These are phyloP conservation scores for Uria lomvia DNA, from an alignment of 2,113 vertebrate species.

Conservation along the genomic window DNA sequence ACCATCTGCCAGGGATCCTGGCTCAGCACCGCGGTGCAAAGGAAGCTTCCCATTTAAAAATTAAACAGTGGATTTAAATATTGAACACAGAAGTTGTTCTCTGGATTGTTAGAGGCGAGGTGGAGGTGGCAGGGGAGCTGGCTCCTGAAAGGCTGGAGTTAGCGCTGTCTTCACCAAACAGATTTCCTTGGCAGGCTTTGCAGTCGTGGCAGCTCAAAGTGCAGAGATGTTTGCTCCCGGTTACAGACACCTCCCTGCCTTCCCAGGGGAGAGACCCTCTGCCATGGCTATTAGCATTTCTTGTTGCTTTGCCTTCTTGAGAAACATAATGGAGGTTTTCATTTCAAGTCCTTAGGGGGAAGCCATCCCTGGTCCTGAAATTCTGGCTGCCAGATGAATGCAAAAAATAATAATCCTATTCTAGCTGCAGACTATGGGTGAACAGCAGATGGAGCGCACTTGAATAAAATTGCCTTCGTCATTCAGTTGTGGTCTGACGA, in stretches of 20 bases:
- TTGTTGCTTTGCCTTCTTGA: not conserved
- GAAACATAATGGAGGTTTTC: constrained; percentile 26
- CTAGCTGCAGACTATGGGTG: not conserved
- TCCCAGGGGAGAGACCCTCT: not conserved
- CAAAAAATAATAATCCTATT: constrained; percentile 10
- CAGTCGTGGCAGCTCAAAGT: not conserved
- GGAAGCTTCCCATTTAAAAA: constrained; percentile 30
- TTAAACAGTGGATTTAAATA: constrained; percentile 19
- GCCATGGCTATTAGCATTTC: not conserved
- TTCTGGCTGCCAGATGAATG: not conserved
- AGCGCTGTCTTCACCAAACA: not conserved
- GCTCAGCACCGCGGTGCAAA: not conserved
- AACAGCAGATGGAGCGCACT: not conserved
- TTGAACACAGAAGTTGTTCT: not conserved
- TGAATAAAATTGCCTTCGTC: not conserved
- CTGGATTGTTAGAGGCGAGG: not conserved
- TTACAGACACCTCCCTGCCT: not conserved
- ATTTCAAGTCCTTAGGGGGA: not conserved
- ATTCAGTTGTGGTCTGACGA: not conserved
- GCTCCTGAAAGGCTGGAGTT: not conserved
- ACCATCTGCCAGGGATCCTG: not conserved
- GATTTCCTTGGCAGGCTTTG: constrained; percentile 22
- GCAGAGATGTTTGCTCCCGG: not conserved
- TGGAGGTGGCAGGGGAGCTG: not conserved
- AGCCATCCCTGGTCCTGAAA: not conserved